Conservation (phyloP, 2,797 vertebrate genomes). For the Zalophus californianus region DNA sequence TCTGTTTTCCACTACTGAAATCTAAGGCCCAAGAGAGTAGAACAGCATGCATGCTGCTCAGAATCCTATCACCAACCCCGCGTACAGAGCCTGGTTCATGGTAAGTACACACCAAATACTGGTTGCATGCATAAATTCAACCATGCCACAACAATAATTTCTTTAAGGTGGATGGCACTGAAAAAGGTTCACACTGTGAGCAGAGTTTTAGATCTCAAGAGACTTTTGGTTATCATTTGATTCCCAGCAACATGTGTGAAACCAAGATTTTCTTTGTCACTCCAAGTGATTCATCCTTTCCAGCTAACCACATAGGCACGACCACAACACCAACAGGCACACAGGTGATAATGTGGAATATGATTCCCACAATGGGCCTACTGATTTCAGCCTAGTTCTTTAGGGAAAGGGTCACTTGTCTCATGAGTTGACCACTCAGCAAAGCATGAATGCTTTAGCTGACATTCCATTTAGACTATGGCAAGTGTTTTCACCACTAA, state of each 20-base stretch:
- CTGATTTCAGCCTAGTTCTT: background rate
- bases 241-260: constrained; percentile 7
- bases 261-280: background rate
- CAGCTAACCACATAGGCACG: background rate
- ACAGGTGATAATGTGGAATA: background rate
- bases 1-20: background rate
- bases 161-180: background rate
- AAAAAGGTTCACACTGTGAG: background rate
- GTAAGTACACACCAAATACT: background rate
- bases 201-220: background rate
- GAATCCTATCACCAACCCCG: background rate
- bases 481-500: background rate
- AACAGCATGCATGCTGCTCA: too few relatives aligned
- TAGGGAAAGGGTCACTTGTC: background rate
- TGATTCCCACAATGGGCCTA: background rate
- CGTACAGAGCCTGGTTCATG: background rate
- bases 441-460: background rate
- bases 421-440: background rate
- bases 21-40: background rate
- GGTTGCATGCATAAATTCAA: background rate
- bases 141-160: background rate
- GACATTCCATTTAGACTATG: background rate
- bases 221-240: background rate
- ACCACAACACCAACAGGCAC: background rate
- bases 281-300: constrained; percentile 22